Percentiles rank a stretch among this genome's conserved stretches.
Conservation (phyloP, 2,888 invertebrate species). For the Machimus rusticus region DNA sequence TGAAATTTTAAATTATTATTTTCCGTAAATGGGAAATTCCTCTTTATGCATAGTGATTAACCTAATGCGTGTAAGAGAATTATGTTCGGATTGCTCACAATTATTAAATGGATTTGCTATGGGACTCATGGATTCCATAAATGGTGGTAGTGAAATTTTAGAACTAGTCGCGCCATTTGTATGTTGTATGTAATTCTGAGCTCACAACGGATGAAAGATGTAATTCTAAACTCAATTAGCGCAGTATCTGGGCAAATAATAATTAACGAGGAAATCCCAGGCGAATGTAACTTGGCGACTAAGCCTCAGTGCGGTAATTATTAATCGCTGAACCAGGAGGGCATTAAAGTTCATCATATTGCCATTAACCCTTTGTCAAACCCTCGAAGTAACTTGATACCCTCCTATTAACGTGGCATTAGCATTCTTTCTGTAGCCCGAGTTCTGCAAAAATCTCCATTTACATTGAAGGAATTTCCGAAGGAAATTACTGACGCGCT, state of each 20-base stretch:
- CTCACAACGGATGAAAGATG: not conserved
- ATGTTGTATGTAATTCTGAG: not conserved
- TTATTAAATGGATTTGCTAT: not conserved
- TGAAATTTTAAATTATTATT: not conserved
- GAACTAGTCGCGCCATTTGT: not conserved
- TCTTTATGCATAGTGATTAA: not conserved
- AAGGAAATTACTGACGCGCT: not conserved
- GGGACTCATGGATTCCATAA: not conserved
- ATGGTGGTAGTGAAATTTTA: not conserved
- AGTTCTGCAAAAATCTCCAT: not conserved
- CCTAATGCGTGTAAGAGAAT: not conserved
- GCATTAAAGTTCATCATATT: constrained; percentile 7
- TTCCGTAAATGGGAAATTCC: not conserved
- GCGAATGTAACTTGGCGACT: not conserved
- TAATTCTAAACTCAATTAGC: not conserved
- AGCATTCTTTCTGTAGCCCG: not conserved
- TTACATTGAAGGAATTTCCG: constrained; percentile 8
- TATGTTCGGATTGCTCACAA: not conserved
- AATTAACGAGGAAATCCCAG: not conserved
- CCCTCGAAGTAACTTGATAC: not conserved
- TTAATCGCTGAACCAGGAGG: not conserved
- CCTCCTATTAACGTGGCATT: not conserved
- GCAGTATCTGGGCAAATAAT: not conserved
- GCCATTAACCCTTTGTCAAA: constrained; percentile 9
- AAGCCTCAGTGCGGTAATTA: not conserved